Base-by-base conservation (phyloP, 2,113 vertebrate species). In the Triplophysa rosa region DNA sequence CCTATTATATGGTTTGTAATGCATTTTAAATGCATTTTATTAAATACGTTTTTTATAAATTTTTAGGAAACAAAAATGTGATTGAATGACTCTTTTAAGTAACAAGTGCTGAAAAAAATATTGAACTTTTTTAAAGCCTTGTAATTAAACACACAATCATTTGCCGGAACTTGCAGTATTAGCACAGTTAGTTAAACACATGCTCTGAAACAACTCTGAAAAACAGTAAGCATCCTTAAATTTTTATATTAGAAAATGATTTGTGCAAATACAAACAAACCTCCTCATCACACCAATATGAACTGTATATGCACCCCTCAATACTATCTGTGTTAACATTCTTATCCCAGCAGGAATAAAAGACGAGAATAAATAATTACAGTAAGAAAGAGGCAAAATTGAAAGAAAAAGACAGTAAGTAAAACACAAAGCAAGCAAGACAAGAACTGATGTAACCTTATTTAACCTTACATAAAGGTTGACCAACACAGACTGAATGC, bases 111-210 rank as follows among this genome's bases (percentile, higher is more conserved):
- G 29, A 37, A 26, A 26, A 26, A 26, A 26, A 26, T 26, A 26
- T 26, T 2, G 2, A 73, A 73, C 19, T 9, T 23, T 12, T 10
- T 58, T 47, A 74, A 63, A 63, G 23, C 9, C 23, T 74, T 74
- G 21, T 63, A n/a, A 74, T 45, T 62, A 40, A 59, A 26, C 8
- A 23, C 16, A n/a, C 4, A 72, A 8, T 73, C 8, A 67, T 67
- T 40, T 58, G 69, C 56, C 54, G 68, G 54, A 80, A 75, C 64
- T 62, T 75, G 63, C 62, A 16, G 45, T 61, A 67, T 68, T 54
- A 75, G 70, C 66, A 33, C 24, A 49, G 52, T 58, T 67, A 58
- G 63, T 67, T 80, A 37, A 71, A 82, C 64, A 59, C 63, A 47
- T 29, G 21, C 8, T n/a, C 69, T 21, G 8, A 58, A 19, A 61